Evolutionary conservation across 2,888 invertebrate species (phyloP), one percentile per base, ranked within the genome.

Genomic region (Piscicola geometra): DNA sequence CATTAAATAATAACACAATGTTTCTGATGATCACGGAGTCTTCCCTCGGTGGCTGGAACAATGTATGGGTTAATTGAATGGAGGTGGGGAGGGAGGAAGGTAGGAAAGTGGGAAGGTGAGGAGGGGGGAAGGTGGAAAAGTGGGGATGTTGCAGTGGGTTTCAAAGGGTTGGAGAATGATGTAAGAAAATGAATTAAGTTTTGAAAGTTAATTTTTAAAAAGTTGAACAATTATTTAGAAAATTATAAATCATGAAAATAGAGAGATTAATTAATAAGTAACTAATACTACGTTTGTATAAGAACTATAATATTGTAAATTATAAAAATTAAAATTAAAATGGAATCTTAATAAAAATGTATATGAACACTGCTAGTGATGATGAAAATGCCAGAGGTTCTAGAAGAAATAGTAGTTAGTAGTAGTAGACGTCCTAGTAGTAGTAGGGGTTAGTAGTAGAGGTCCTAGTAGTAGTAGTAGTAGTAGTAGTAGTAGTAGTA

Each of bases 401-500:
- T n/a, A n/a, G n/a, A n/a, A n/a, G n/a, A n/a, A n/a, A n/a, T n/a
- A n/a, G n/a, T n/a, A n/a, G n/a, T n/a, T n/a, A n/a, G n/a, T 41
- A 41, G 41, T 41, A 41, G 41, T 41, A 41, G 41, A 9, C 5
- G 41, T 41, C 5, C 9, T 41, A 68, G 68, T 68, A 68, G 68
- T 68, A 68, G 68, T 68, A 68, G 68, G 18, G 30, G 68, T 68
- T 68, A 68, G 68, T 68, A 68, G 68, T 68, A 68, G 68, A 28
- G 30, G 68, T 68, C 18, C 28, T 68, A 68, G 68, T 68, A 68
- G 68, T 68, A 68, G 68, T 68, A 68, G 68, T 68, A 68, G 68
- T 68, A 68, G 68, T 68, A 68, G 68, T 68, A 68, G 68, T 68
- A 68, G 68, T 68, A 68, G 68, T 68, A 68, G 68, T 68, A 68